Evolutionary conservation across 1,140 invertebrate genomes (phyloP).

Genomic region (Macrostomum lignano): DNA sequence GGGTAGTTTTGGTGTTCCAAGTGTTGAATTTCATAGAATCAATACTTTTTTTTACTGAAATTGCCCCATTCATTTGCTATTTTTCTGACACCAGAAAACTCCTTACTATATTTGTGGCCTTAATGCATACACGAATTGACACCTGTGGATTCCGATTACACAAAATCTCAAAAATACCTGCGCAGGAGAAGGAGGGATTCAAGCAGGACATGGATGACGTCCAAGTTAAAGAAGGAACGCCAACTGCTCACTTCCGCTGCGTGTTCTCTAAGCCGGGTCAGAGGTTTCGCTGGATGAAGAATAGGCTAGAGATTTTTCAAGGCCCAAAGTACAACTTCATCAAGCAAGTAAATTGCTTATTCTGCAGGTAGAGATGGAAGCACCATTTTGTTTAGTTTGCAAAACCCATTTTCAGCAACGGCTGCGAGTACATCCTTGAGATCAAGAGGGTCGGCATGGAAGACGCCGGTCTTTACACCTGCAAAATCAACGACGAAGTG

Average conservation of each 20-base stretch:
- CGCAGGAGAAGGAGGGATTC: slow-evolving; percentile 86
- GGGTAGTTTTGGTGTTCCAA: too few species aligned
- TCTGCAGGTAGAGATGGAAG: too few species aligned
- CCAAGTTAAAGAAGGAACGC: slow-evolving; percentile 52
- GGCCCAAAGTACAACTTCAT: slow-evolving; percentile 50
- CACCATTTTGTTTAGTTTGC: slow-evolving; percentile 57
- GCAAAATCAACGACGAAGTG: slow-evolving; percentile 69
- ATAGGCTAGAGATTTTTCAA: slow-evolving; percentile 32
- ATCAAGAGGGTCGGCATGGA: slow-evolving; percentile 69
- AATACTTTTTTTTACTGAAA: too few species aligned
- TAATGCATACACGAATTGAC: too few species aligned
- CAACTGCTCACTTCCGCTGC: slow-evolving; percentile 18
- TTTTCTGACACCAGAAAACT: too few species aligned
- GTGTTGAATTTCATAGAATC: too few species aligned
- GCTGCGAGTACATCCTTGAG: slow-evolving; percentile 57
- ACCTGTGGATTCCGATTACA: too few species aligned
- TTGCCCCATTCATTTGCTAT: slow-evolving; percentile 3
- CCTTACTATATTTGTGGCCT: slow-evolving; percentile 16
- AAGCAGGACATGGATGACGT: slow-evolving; percentile 70
- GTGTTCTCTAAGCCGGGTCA: slow-evolving; percentile 31
- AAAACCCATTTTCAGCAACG: slow-evolving; percentile 60
- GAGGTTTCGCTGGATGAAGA: slow-evolving; percentile 30
- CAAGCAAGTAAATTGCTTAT: too few species aligned
- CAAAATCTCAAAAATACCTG: too few species aligned
- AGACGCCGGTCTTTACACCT: slow-evolving; percentile 79